Base-by-base conservation (phyloP, 1,140 invertebrate genomes). In the Ruditapes philippinarum region DNA sequence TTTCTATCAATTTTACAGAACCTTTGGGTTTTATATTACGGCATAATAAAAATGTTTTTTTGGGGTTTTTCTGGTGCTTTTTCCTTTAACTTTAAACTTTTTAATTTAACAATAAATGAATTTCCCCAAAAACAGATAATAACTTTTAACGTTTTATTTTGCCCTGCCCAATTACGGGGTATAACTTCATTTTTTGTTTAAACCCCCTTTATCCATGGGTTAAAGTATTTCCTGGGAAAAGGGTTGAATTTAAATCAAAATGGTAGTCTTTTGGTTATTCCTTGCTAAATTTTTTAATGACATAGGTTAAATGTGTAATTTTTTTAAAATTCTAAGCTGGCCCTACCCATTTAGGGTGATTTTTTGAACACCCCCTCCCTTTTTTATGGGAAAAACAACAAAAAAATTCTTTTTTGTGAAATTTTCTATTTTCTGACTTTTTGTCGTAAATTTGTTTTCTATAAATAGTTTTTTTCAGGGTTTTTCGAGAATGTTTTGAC, bases 381-480 rank as follows among this genome's bases (percentile, higher is more conserved):
- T 3, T n/a, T 7, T 11, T 5, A 11, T 22, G 51, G 51, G 51
- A 22, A 22, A 19, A 22, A 57, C n/a, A 57, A n/a, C 51, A 14
- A 57, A 22, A 14, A 4, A 57, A 14, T 22, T 57, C 51, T 3
- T 11, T 22, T 57, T 57, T 19, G 7, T 57, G 17, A 22, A 57
- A 57, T n/a, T n/a, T n/a, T n/a, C 85, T 74, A 25, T 38, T 73
- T 12, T 70, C 31, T 0, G 62, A 22, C 5, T 57, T 65, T n/a
- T 68, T 4, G 42, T 82, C 86, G 40, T 82, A 88, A 51, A 51
- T 1, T 25, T 45, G 28, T 36, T 81, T 51, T 78, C 49, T 76
- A 51, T 70, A 81, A 25, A 36, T 54, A 25, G 86, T n/a, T n/a
- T n/a, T 57, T 19, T 57, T 57, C 51, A 57, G 51, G 19, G 19